Evolutionary conservation across 2,113 vertebrate species (phyloP), one percentile per base, ranked within the genome.

Genomic region (Eurypyga helias): DNA sequence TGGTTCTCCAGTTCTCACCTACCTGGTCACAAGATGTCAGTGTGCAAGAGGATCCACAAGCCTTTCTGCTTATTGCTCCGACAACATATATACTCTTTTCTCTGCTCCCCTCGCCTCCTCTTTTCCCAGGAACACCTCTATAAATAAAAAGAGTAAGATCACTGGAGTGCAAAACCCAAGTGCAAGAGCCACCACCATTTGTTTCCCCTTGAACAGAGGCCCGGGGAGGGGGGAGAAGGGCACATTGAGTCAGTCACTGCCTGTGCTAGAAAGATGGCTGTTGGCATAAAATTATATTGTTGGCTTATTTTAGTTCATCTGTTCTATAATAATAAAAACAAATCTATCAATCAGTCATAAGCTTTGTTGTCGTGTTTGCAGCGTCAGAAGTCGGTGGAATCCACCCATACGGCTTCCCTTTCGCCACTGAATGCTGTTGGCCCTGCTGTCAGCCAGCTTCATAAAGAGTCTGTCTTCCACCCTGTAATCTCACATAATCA

Each of bases 311-410:
- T 98, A 98, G 98, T 98, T 98, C 97, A 96, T 98, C 97, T 98
- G 98, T 98, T 98, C 98, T 98, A 97, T 98, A 95, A 96, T 97
- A 98, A 98, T 98, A 98, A 98, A 98, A 97, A 96, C 94, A 97
- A 97, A 92, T 98, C 98, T 98, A 98, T 98, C 98, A 95, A 98
- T 98, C 98, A 95, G 96, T 94, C 95, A 83, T 75, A 92, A 96
- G 97, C 72, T 96, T 92, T 83, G 83, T 21, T 86, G 93, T 76
- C 83, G 69, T 96, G 71, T 92, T 85, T 92, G 71, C 80, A 95
- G 83, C 45, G 34, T 67, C 91, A 65, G 8, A 87, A 73, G 11
- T 78, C 61, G 38, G 18, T 76, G 77, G 31, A 46, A 25, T 24
- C 17, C n/a, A 65, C 31, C 29, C 33, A 6, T 51, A 6, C 10